These are phyloP conservation scores for Syngnathoides biaculeatus DNA, from an alignment of 2,113 vertebrate species.

Conservation along the genomic window DNA sequence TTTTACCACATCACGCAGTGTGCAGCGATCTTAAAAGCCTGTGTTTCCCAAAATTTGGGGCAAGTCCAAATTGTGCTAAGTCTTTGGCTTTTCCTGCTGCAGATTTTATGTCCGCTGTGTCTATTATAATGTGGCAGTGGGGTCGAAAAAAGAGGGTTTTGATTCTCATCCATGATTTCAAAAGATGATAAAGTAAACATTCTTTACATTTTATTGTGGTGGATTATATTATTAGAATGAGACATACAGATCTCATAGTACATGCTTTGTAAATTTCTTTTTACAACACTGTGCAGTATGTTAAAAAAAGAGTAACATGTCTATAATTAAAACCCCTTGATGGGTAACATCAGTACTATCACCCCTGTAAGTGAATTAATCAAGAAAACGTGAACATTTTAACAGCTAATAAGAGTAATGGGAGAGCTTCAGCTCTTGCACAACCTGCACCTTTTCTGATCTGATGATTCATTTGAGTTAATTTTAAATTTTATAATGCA, in stretches of 20 bases:
- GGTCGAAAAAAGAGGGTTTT: neutral
- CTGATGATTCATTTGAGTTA: slow-evolving; percentile 11
- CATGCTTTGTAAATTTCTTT: neutral
- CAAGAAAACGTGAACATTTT: slow-evolving; percentile 24
- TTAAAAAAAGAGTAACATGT: slow-evolving; percentile 16
- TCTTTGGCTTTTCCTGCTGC: too few relatives aligned
- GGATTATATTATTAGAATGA: too few relatives aligned
- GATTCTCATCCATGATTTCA: too few relatives aligned
- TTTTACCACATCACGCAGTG: too few relatives aligned
- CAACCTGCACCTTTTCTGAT: slow-evolving; percentile 11
- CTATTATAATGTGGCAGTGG: too few relatives aligned
- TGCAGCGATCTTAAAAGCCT: too few relatives aligned
- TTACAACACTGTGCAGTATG: slow-evolving; percentile 2
- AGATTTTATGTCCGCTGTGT: too few relatives aligned
- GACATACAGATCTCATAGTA: too few relatives aligned
- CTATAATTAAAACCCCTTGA: slow-evolving; percentile 33
- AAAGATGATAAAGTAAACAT: too few relatives aligned
- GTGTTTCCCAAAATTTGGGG: slow-evolving; percentile 20
- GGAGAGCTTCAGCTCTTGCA: neutral
- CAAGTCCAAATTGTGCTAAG: neutral
- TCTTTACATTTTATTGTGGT: too few relatives aligned
- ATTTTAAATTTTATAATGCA: slow-evolving; percentile 2
- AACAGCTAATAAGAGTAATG: slow-evolving; percentile 15
- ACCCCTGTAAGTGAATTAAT: slow-evolving; percentile 31
- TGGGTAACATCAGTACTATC: slow-evolving; percentile 27